These are phyloP conservation scores for Hirundichthys speculiger DNA, from an alignment of 2,113 vertebrate genomes.

Conservation along the genomic window DNA sequence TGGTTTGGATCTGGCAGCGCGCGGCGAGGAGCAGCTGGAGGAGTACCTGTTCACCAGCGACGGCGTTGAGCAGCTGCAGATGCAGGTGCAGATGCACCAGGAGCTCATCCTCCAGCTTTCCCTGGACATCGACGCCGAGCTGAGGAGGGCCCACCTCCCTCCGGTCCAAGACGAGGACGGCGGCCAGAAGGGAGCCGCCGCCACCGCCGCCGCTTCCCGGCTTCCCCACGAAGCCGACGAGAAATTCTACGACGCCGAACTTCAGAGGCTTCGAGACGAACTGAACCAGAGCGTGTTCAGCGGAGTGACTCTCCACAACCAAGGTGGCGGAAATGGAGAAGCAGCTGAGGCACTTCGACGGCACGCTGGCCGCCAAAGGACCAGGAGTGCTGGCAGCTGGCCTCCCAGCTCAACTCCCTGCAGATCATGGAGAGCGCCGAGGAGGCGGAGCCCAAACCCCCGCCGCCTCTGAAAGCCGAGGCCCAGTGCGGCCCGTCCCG, in stretches of 20 bases:
- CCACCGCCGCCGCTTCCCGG: constrained; percentile 44
- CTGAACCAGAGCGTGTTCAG: constrained; percentile 86
- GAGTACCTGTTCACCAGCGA: constrained; percentile 80
- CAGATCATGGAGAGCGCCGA: constrained; percentile 70
- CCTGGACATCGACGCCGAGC: constrained; percentile 87
- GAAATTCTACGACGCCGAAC: constrained; percentile 69
- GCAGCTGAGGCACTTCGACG: constrained; percentile 84
- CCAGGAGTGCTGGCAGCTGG: constrained; percentile 89
- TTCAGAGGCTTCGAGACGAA: constrained; percentile 83
- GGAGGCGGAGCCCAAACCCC: constrained; percentile 9
- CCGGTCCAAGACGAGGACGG: constrained; percentile 16
- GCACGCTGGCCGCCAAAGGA: constrained; percentile 84
- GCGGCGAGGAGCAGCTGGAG: constrained; percentile 72
- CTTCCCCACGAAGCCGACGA: constrained; percentile 37
- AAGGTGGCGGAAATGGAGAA: constrained; percentile 86
- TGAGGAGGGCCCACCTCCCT: constrained; percentile 51
- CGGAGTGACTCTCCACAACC: constrained; percentile 85
- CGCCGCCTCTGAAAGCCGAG: constrained; percentile 62
- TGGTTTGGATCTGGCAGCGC: constrained; percentile 46
- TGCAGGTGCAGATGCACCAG: constrained; percentile 83
- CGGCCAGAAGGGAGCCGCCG: constrained; percentile 51
- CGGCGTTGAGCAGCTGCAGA: constrained; percentile 84
- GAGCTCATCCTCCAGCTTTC: constrained; percentile 87
- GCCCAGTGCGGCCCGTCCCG: constrained; percentile 59
- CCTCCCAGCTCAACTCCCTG: constrained; percentile 84